phyloP scores from a whole-genome alignment of 2,113 vertebrate genomes.

The Platysternon megacephalum region DNA sequence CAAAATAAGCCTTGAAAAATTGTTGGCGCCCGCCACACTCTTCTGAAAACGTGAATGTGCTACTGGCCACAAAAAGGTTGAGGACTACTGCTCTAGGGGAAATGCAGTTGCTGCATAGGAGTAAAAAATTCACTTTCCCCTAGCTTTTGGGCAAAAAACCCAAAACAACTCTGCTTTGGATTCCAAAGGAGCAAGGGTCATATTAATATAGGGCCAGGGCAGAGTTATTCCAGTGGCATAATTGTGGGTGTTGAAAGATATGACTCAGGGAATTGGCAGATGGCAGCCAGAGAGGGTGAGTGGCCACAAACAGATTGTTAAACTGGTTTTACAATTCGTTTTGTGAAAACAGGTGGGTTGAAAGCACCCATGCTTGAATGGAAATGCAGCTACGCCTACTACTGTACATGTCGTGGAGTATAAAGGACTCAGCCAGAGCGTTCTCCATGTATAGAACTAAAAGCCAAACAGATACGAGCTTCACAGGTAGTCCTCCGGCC shows the following conservation, averaged over 20 bases:
- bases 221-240: not conserved
- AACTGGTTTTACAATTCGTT: constrained; percentile 5
- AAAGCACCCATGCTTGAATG: not conserved
- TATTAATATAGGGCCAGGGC: too few relatives aligned
- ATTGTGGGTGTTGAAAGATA: not conserved
- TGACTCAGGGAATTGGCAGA: not conserved
- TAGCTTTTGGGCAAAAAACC: not conserved
- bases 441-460: not conserved
- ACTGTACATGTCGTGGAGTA: too few relatives aligned
- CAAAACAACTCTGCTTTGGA: not conserved
- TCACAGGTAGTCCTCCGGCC: not conserved
- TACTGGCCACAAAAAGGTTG: too few relatives aligned
- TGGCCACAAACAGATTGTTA: not conserved
- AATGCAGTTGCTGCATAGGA: not conserved
- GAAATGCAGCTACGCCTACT: not conserved
- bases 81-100: too few relatives aligned
- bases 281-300: not conserved
- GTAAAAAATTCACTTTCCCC: not conserved
- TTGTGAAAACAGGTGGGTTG: not conserved
- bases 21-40: too few relatives aligned
- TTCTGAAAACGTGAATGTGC: too few relatives aligned
- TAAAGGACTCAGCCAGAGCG: not conserved
- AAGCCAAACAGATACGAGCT: not conserved
- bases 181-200: not conserved
- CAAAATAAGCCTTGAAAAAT: too few relatives aligned